Conservation (phyloP, 1,140 invertebrate species). For the Zophobas morio region DNA sequence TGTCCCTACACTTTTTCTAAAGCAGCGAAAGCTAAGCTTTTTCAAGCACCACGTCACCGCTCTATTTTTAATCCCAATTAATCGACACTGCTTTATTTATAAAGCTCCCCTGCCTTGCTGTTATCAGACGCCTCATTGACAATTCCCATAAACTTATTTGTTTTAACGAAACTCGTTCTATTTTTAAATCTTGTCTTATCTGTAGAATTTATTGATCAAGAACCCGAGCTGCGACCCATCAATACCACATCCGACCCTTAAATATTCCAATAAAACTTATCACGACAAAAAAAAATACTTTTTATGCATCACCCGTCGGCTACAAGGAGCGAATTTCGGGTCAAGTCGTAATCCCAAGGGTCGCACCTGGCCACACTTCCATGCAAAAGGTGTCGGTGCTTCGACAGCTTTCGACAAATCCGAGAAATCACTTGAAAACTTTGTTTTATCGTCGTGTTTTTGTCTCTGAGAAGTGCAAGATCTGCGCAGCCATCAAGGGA, state of each 20-base stretch:
- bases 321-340: background rate
- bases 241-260: slow-evolving; percentile 1
- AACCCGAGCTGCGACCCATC: background rate
- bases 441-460: slow-evolving; percentile 4
- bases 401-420: background rate
- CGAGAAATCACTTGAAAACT: background rate
- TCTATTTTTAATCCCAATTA: background rate
- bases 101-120: background rate
- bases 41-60: background rate
- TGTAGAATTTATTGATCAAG: background rate
- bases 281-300: background rate
- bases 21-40: background rate
- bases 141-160: slow-evolving; percentile 2
- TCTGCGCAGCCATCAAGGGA: background rate
- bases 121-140: background rate
- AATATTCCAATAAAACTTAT: slow-evolving; percentile 7
- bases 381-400: background rate
- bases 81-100: slow-evolving; percentile 9
- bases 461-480: background rate
- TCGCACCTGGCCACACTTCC: background rate
- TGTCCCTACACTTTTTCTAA: background rate
- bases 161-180: background rate
- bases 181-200: slow-evolving; percentile 1
- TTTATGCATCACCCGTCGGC: background rate
- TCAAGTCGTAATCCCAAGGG: background rate